Percentiles rank a stretch among this genome's conserved stretches.
These are phyloP conservation scores for Ochropleura plecta DNA, from an alignment of 2,888 invertebrate species.

Conservation along the genomic window DNA sequence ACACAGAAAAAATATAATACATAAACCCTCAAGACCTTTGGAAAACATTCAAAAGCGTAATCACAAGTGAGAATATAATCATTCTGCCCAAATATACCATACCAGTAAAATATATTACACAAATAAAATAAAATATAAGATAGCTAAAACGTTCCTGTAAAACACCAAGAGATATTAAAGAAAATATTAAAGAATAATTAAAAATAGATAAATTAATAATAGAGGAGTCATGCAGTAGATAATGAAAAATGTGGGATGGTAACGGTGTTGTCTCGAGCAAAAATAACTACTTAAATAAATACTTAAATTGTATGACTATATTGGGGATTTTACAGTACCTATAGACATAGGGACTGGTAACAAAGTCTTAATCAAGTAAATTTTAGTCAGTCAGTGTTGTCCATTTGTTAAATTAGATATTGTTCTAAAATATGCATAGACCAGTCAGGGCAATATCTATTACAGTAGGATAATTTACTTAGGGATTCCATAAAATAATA, in stretches of 20 bases:
- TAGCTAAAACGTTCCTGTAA: conserved; percentile 62
- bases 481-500: conserved; percentile 32
- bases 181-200: conserved; percentile 48
- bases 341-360: conserved; percentile 5
- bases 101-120: conserved; percentile 38
- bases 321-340: not conserved
- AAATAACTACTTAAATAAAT: not conserved
- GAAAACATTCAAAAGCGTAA: conserved; percentile 51
- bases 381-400: not conserved
- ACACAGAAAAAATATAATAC: conserved; percentile 31
- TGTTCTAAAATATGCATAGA: not conserved
- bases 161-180: conserved; percentile 63
- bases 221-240: conserved; percentile 56
- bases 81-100: conserved; percentile 49
- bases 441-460: not conserved
- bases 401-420: not conserved
- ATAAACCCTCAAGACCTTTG: conserved; percentile 29
- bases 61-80: conserved; percentile 27
- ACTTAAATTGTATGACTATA: not conserved
- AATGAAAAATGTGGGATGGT: conserved; percentile 62
- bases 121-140: conserved; percentile 49
- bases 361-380: conserved; percentile 12
- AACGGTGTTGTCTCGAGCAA: conserved; percentile 55
- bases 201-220: conserved; percentile 53
- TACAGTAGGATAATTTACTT: not conserved